Evolutionary conservation across 2,888 invertebrate genomes (phyloP), one percentile per base, ranked within the genome.

Genomic region (Cyclophora punctaria): DNA sequence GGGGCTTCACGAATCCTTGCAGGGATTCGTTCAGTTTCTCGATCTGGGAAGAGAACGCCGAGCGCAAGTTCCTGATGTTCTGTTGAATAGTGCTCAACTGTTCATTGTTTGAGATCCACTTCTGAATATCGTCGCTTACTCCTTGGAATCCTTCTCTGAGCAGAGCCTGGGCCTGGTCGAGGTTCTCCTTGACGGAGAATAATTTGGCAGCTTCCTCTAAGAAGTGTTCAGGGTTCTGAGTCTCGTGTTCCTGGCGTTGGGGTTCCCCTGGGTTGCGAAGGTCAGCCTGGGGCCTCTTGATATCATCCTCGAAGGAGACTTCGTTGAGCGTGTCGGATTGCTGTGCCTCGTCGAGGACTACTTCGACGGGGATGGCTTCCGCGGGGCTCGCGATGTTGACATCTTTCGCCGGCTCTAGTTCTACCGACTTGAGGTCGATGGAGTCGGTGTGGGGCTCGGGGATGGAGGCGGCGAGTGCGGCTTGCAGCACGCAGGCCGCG

Each of bases 191-290:
- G 41, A 85, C 69, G 5, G 64, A 61, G 2, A 67, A 53, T 0
- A 75, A 56, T 5, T 72, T 66, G 46, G 69, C 64, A 46, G 76
- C 69, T 6, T 73, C 72, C 5, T 73, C 68, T 3, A 71, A 62
- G 50, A 68, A 75, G 47, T 69, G 71, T 50, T 76, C 80, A 2
- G 84, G 78, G 54, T 79, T 83, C 60, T 87, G 87, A 0, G 78
- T 83, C 52, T 88, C 87, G 55, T 87, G 87, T 47, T 85, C 75
- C 56, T 84, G 85, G 2, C 78, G 76, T 57, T 87, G 85, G 2
- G 86, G 86, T 4, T 66, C 69, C 5, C 86, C 87, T 3, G 86
- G 83, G 55, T 87, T 75, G 3, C 69, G 67, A 42, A 87, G 58
- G 51, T 87, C 85, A 2, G 79, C 66, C 49, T 71, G 64, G 2